These are phyloP conservation scores for Trematomus loennbergii DNA, from an alignment of 2,113 vertebrate genomes.

Conservation along the genomic window DNA sequence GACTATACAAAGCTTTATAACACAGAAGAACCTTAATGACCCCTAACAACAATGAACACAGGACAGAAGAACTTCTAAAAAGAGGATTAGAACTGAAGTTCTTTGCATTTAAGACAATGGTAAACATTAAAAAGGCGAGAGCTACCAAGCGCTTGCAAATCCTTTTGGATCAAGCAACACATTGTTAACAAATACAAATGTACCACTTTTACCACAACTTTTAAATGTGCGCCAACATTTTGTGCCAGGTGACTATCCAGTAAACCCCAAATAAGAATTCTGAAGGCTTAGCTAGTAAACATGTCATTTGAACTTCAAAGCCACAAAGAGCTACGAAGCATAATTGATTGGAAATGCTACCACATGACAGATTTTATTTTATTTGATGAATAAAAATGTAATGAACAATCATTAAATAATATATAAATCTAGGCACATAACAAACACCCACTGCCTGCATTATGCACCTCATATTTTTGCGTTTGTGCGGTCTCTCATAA, in stretches of 20 bases:
- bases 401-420: not conserved
- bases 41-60: not conserved
- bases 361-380: not conserved
- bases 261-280: not conserved
- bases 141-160: not conserved
- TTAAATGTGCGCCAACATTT: not conserved
- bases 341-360: not conserved
- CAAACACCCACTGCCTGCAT: not conserved
- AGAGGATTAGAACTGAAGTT: not conserved
- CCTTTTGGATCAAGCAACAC: not conserved
- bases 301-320: too few relatives aligned
- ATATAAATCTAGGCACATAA: not conserved
- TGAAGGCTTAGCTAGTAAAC: not conserved
- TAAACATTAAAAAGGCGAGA: not conserved
- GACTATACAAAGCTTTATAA: not conserved
- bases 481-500: not conserved
- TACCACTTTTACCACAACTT: not conserved
- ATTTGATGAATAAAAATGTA: not conserved
- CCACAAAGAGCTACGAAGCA: too few relatives aligned
- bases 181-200: not conserved
- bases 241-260: not conserved
- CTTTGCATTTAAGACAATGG: not conserved
- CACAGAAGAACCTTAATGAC: not conserved
- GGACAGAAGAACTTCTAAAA: not conserved
- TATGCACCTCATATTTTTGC: not conserved